These are phyloP conservation scores for Smutsia gigantea DNA, from an alignment of 2,797 vertebrate genomes.

Conservation along the genomic window DNA sequence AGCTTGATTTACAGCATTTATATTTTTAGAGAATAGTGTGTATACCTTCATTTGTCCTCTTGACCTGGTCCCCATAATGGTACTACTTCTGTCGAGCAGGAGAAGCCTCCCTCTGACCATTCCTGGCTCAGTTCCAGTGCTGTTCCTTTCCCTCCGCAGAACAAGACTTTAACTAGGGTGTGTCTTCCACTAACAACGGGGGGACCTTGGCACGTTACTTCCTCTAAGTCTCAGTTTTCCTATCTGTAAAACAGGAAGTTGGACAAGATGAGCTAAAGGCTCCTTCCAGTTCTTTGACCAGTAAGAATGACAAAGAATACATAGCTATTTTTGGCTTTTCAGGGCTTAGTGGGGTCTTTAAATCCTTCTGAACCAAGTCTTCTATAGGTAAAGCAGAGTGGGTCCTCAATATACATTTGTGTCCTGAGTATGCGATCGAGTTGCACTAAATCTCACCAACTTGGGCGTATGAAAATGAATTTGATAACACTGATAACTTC, in stretches of 20 bases:
- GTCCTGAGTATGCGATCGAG: not conserved
- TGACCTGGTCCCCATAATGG: not conserved
- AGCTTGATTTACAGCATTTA: not conserved
- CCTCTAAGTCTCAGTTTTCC: conserved; percentile 1
- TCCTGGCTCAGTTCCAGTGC: not conserved
- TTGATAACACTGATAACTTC: not conserved
- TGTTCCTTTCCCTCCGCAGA: not conserved
- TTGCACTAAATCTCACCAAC: not conserved
- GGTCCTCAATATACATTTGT: not conserved
- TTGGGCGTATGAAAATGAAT: not conserved
- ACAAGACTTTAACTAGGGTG: not conserved
- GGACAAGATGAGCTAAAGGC: not conserved
- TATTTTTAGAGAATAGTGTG: not conserved
- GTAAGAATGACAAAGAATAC: not conserved
- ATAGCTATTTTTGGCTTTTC: not conserved
- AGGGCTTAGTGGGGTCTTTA: not conserved
- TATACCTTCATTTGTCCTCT: not conserved
- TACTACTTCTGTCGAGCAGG: not conserved
- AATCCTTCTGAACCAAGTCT: not conserved
- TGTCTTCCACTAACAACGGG: not conserved
- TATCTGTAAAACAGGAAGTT: not conserved
- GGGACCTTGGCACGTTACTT: not conserved
- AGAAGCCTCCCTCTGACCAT: not conserved
- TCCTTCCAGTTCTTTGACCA: not conserved
- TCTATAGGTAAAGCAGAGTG: not conserved